phyloP scores from a whole-genome alignment of 2,888 invertebrate genomes.

The Acleris emargana region DNA sequence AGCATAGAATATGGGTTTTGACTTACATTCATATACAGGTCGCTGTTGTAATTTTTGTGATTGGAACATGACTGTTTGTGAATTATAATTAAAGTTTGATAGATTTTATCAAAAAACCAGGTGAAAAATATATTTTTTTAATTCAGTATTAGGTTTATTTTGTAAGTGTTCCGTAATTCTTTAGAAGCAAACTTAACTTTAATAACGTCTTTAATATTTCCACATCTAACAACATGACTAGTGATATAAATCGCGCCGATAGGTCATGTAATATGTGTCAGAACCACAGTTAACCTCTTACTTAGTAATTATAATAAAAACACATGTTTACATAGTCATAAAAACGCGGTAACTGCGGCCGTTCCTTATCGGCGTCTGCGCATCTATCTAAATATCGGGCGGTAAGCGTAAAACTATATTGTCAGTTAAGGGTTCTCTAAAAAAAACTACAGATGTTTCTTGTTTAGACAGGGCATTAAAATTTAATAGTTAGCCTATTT shows the following conservation, averaged over 20 bases:
- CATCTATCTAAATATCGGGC: constrained; percentile 20
- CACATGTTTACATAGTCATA: constrained; percentile 53
- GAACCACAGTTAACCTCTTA: constrained; percentile 46
- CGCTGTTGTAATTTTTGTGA: not conserved
- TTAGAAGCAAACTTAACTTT: too few relatives aligned
- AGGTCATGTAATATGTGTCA: constrained; percentile 32
- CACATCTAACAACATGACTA: not conserved
- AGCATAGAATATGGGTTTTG: not conserved
- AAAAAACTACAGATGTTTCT: not conserved
- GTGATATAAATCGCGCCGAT: constrained; percentile 26
- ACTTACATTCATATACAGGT: not conserved
- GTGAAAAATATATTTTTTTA: too few relatives aligned
- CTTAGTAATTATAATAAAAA: constrained; percentile 52
- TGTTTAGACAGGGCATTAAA: too few relatives aligned
- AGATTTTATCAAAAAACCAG: too few relatives aligned
- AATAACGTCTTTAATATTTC: too few relatives aligned
- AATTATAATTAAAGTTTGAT: too few relatives aligned
- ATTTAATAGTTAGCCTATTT: too few relatives aligned
- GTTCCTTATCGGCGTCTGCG: constrained; percentile 18
- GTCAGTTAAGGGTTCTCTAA: constrained; percentile 5
- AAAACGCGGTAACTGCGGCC: constrained; percentile 28
- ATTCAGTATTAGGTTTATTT: too few relatives aligned
- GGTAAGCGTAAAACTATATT: constrained; percentile 2
- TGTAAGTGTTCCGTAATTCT: too few relatives aligned
- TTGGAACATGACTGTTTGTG: too few relatives aligned